phyloP scores from a whole-genome alignment of 2,113 vertebrate genomes.

The cat (Felis catus) region F.catus_Fca126_mat1.0 CM031419.1:219892501-219893000 shows the following conservation, averaged over 20 bases:
- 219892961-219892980: not conserved
- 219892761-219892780: fast-evolving
- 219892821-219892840: fast-evolving
- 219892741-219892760: fast-evolving
- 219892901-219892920: fast-evolving
- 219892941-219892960: not conserved
- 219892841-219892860: not conserved
- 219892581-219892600: not conserved
- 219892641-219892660: too few relatives aligned
- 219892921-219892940: fast-evolving
- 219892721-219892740: fast-evolving
- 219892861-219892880: not conserved
- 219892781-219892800: not conserved
- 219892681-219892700: not conserved
- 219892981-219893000: not conserved
- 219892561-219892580: not conserved
- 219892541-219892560: not conserved
- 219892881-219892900: not conserved
- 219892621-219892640: not conserved
- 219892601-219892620: not conserved
- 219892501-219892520: fast-evolving
- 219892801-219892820: fast-evolving
- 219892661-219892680: not conserved
- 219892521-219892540: fast-evolving
- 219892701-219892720: fast-evolving